Base-by-base conservation (phyloP, 2,113 vertebrate genomes). In the Paramisgurnus dabryanus region DNA sequence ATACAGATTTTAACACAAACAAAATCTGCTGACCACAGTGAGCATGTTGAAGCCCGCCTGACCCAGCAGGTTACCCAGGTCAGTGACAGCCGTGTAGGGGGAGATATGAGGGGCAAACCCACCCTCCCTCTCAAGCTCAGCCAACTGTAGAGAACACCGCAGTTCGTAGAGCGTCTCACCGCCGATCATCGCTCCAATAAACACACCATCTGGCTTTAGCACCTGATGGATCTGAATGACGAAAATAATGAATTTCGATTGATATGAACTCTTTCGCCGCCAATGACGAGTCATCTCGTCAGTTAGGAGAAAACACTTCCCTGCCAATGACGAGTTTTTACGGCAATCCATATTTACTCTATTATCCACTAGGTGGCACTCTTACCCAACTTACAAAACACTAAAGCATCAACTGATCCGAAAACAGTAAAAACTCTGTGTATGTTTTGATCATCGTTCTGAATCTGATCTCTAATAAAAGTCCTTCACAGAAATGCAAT, bases 101-200 rank as follows among this genome's bases (percentile, higher is more conserved):
- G 96, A 99, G 5, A 98, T 68, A 0, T 95, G 96, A 7, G 97
- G 95, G 3, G 96, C 92, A 90, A 99, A 97, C 0, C 98, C 98
- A 0, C 97, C 97, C 90, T 98, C 97, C 55, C 97, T 89, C 91
- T 99, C 97, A 0, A 91, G 88, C 89, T 99, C 96, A 0, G 97
- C 96, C 45, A 99, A 91, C 87, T 99, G 96, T 76, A 99, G 90
- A 0, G 96, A 96, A 83, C 98, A 98, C n/a, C 96, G 94, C 80
- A 99, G 94, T 87, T 99, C 96, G 47, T 93, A 98, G 3, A 98
- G 93, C 0, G 96, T 96, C 73, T 98, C 96, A 0, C 96, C 97
- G 1, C 97, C 97, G n/a, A 95, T 89, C 95, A 98, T 95, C 0
- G 97, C 96, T 0, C 96, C 97, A 47, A 98, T 93, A 85, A 99